Conservation (phyloP, 2,113 vertebrate genomes). For the Chloropsis cyanopogon region DNA sequence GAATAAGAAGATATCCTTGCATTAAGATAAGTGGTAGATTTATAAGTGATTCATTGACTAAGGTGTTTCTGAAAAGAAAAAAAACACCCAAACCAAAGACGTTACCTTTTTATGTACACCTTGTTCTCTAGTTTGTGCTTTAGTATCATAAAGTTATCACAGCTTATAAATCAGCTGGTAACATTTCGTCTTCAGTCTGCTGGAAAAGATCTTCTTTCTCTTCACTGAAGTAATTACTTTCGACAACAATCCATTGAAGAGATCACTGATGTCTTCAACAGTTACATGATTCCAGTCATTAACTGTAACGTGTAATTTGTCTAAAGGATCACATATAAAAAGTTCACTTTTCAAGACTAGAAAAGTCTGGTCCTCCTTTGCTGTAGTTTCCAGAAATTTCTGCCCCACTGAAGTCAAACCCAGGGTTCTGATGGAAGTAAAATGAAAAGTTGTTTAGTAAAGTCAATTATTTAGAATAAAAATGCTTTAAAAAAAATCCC, state of each 20-base stretch:
- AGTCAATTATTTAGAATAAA: neutral
- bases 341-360: slow-evolving; percentile 80
- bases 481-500: neutral
- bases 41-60: neutral
- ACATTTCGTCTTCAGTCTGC: neutral
- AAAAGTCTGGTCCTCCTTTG: slow-evolving; percentile 95
- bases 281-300: neutral
- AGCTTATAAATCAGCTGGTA: slow-evolving; percentile 3
- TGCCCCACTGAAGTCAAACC: slow-evolving; percentile 98
- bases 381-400: slow-evolving; percentile 97
- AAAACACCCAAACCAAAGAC: neutral
- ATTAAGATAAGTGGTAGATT: neutral
- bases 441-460: neutral
- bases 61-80: neutral
- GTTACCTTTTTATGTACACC: neutral
- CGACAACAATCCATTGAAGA: neutral
- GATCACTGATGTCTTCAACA: neutral
- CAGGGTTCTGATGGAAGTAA: slow-evolving; percentile 84
- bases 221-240: neutral
- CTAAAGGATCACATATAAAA: neutral
- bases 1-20: neutral
- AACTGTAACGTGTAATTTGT: neutral
- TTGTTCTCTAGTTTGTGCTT: neutral
- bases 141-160: neutral
- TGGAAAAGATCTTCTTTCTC: neutral